Evolutionary conservation across 1,140 invertebrate species (phyloP).

Genomic region (Ganaspis sp.): DNA sequence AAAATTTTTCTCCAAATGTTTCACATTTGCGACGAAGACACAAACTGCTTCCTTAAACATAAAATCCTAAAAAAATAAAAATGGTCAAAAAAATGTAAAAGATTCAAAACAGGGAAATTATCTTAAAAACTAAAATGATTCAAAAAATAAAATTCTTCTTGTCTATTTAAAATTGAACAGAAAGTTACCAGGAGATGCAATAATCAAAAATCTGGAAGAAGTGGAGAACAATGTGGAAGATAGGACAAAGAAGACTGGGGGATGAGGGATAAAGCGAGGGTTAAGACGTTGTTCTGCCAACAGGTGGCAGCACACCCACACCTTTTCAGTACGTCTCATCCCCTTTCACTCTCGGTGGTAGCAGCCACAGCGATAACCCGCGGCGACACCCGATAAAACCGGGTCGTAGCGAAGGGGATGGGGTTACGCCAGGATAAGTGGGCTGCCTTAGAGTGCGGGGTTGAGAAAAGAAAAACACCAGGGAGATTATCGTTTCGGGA

Average conservation of each 20-base stretch:
- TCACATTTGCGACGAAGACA: no score
- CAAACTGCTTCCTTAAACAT: no score
- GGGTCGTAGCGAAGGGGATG: conserved; percentile 50
- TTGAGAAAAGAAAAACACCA: conserved; percentile 63
- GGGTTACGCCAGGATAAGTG: conserved; percentile 60
- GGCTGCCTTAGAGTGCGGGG: conserved; percentile 43
- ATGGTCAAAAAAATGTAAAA: no score
- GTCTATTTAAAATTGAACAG: no score
- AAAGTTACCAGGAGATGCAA: no score
- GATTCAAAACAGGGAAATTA: no score
- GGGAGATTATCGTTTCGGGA: conserved; percentile 65
- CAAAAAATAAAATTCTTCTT: no score
- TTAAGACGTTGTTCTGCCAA: conserved; percentile 72
- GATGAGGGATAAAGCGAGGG: conserved; percentile 49
- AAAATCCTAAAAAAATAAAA: no score
- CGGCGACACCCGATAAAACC: conserved; percentile 73
- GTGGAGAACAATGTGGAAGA: conserved; percentile 34
- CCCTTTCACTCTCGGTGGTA: conserved; percentile 54
- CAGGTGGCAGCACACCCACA: conserved; percentile 71
- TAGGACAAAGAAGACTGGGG: conserved; percentile 39
- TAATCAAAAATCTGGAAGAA: background rate
- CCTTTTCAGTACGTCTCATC: conserved; percentile 50
- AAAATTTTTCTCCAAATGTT: no score
- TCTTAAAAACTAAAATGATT: no score
- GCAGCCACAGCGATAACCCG: conserved; percentile 67